These are phyloP conservation scores for Sebastes kiyomatsui DNA, from an alignment of 2,797 vertebrate genomes.

Conservation along the genomic window DNA sequence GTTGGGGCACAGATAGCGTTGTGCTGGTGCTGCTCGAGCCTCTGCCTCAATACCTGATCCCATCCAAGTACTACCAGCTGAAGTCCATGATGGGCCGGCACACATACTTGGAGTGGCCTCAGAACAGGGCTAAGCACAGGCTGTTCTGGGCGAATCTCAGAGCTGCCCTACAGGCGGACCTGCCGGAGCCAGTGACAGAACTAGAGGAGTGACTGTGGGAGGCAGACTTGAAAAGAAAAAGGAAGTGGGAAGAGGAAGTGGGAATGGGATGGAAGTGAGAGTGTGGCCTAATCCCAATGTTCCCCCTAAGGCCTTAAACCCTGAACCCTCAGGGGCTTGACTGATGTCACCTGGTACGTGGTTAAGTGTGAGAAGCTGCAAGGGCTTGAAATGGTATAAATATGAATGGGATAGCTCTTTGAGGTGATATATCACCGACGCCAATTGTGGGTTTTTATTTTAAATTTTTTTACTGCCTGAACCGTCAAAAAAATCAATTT, in stretches of 20 bases:
- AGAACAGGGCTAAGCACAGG: conserved; percentile 85
- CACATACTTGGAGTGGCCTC: conserved; percentile 91
- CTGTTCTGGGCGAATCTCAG: conserved; percentile 90
- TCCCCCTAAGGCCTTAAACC: too few species aligned
- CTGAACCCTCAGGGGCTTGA: too few species aligned
- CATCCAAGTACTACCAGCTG: conserved; percentile 88
- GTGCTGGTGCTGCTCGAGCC: conserved; percentile 91
- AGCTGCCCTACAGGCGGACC: conserved; percentile 81
- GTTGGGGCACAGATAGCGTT: conserved; percentile 80
- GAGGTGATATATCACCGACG: fast-evolving
- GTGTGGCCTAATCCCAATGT: background rate
- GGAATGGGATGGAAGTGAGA: background rate
- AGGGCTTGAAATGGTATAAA: too few species aligned
- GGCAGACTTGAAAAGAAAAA: background rate
- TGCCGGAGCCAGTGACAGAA: conserved; percentile 45
- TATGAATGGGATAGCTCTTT: too few species aligned
- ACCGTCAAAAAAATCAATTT: too few species aligned
- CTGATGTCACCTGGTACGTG: too few species aligned
- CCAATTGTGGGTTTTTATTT: too few species aligned
- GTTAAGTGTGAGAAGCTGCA: too few species aligned
- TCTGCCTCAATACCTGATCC: conserved; percentile 85
- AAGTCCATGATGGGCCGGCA: conserved; percentile 86
- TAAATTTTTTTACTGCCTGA: too few species aligned
- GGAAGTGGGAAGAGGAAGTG: background rate
- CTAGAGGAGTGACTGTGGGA: conserved; percentile 11